Conservation (phyloP, 2,888 invertebrate genomes). For the Eueremaeus valkanovi region DNA sequence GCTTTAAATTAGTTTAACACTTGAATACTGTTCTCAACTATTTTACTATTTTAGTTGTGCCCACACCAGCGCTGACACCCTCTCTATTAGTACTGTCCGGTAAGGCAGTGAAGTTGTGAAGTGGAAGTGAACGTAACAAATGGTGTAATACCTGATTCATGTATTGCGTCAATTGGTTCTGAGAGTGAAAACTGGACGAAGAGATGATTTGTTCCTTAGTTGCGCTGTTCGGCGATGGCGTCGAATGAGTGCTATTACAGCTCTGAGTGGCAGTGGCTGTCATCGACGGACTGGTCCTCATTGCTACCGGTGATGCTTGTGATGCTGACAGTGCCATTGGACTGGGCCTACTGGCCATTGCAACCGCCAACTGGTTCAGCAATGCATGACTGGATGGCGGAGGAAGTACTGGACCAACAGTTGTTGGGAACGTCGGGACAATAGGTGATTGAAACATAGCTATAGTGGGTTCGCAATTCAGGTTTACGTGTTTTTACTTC, state of each 20-base stretch:
- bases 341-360: conserved; percentile 40
- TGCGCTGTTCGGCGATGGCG: conserved; percentile 44
- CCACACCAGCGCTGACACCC: too few species aligned
- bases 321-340: conserved; percentile 42
- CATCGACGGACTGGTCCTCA: conserved; percentile 60
- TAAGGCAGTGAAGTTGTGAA: too few species aligned
- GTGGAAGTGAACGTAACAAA: too few species aligned
- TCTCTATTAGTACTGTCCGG: too few species aligned
- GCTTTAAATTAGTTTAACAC: too few species aligned
- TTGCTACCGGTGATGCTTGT: conserved; percentile 51
- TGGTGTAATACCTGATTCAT: background rate
- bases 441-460: conserved; percentile 67
- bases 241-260: conserved; percentile 44
- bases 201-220: conserved; percentile 5
- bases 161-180: conserved; percentile 6
- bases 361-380: background rate
- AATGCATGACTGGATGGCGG: conserved; percentile 1
- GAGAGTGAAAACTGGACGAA: background rate
- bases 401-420: conserved; percentile 43
- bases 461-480: too few species aligned
- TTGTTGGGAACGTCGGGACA: conserved; percentile 50
- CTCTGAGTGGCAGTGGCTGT: conserved; percentile 27
- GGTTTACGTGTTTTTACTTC: too few species aligned
- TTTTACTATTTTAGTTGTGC: too few species aligned
- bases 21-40: too few species aligned